These are phyloP conservation scores for Perca schrenkii DNA, from an alignment of 2,113 vertebrate species.

Conservation along the genomic window DNA sequence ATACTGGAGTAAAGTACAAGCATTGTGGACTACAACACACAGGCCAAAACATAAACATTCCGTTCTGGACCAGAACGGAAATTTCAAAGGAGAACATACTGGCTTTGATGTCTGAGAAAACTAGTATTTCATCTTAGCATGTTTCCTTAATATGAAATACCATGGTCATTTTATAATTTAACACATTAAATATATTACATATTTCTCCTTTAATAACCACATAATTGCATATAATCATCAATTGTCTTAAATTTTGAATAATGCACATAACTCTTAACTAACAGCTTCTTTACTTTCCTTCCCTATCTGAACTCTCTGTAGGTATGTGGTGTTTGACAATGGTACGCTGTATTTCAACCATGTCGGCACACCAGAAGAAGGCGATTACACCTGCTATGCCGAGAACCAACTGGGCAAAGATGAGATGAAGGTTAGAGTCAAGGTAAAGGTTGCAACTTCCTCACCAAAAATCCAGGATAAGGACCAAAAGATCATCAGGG, in stretches of 20 bases:
- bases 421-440: constrained; percentile 88
- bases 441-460: constrained; percentile 85
- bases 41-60: no score
- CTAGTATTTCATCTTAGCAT: no score
- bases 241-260: not conserved
- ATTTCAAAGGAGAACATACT: no score
- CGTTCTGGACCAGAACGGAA: no score
- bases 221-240: not conserved
- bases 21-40: no score
- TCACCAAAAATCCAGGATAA: constrained; percentile 85
- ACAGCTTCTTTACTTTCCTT: not conserved
- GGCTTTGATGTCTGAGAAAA: no score
- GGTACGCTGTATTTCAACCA: constrained; percentile 93
- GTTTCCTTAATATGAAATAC: no score
- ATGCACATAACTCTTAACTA: not conserved
- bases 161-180: no score
- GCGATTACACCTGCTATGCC: constrained; percentile 94
- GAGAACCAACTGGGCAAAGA: constrained; percentile 94
- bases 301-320: not conserved
- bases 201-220: no score
- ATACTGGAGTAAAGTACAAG: no score
- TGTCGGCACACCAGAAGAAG: constrained; percentile 88
- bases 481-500: constrained; percentile 66
- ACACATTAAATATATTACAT: no score
- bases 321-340: constrained; percentile 92